phyloP scores from a whole-genome alignment of 1,140 invertebrate species.

The Gonatopus flavifemur region DNA sequence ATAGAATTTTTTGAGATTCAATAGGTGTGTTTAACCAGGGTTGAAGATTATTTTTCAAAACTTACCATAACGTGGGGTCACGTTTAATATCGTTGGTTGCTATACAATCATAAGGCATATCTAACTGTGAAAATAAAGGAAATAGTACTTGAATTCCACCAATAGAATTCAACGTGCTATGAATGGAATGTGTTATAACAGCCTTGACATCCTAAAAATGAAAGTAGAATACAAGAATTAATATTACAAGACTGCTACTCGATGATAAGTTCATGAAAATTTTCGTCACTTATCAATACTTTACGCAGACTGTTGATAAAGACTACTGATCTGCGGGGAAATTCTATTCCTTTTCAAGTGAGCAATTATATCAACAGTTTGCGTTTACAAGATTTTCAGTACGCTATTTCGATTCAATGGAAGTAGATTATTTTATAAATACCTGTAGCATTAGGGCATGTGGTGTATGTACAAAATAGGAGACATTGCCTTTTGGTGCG shows the following conservation, averaged over 20 bases:
- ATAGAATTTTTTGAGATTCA: neutral
- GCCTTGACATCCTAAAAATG: conserved; percentile 93
- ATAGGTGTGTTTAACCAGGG: neutral
- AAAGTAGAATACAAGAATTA: conserved; percentile 16
- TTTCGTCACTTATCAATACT: no score
- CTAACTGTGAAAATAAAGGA: conserved; percentile 96
- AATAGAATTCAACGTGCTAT: conserved; percentile 97
- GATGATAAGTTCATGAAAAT: no score
- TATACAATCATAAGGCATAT: conserved; percentile 83
- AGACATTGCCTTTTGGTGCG: conserved; percentile 93
- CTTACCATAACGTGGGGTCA: conserved; percentile 85
- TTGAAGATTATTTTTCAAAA: conserved; percentile 11
- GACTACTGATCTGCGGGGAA: no score
- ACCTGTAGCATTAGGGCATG: conserved; percentile 98
- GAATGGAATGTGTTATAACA: conserved; percentile 98
- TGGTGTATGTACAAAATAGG: conserved; percentile 98
- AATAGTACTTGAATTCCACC: conserved; percentile 98
- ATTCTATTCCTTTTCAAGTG: no score
- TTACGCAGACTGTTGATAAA: no score
- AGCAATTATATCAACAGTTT: no score
- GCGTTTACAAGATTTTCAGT: neutral
- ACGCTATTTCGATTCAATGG: neutral
- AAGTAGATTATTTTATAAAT: conserved; percentile 39
- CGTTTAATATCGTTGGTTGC: conserved; percentile 73
- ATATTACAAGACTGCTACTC: conserved; percentile 4